Base-by-base conservation (phyloP, 2,113 vertebrate species). In the Reinhardtius hippoglossoides region DNA sequence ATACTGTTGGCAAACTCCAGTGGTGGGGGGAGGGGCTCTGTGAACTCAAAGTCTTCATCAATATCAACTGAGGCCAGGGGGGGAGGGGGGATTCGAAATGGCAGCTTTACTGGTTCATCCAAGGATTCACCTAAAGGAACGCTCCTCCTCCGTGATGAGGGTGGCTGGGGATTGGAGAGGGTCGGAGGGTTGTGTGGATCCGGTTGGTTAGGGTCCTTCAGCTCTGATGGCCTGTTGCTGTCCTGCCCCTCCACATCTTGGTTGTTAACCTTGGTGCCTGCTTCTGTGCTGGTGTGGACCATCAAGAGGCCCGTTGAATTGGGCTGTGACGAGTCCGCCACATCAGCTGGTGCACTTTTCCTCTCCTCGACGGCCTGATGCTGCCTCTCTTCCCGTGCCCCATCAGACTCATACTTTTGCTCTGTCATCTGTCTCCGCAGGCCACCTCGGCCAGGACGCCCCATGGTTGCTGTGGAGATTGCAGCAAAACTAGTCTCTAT, bases 1-100 rank as follows among this genome's bases (percentile, higher is more conserved):
- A 99, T 97, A 85, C 98, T 99, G 88, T 99, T 99, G 44, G 97
- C 97, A 4, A 99, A 99, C 90, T 99, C 97, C 75, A 99, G 90
- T 3, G 98, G 98, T 15, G 98, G 98, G 2, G 98, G 98, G 48
- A 99, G 92, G 1, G 98, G 98, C 88, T 99, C 98, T 5, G 96
- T 93, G 78, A 97, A 98, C 37, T 98, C 92, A 80, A 99, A 98
- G 8, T 99, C 98, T 78, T 99, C 98, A 14, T 99, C 97, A 0
- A 98, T 94, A 76, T 99, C 98, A 15, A 99, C 95, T 0, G 97
- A 99, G 0, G 96, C 96, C 80, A 98, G 84, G 31, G 97, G 97
- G 0, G 97, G 97, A 0, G 96, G 97, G 16, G 98, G 98, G 74
- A 99, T 99, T 27, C 96, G 96, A 90, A 98, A 99, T 0, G 97